Evolutionary conservation across 2,888 invertebrate species (phyloP).

Genomic region (Drosophila crucigera): DNA sequence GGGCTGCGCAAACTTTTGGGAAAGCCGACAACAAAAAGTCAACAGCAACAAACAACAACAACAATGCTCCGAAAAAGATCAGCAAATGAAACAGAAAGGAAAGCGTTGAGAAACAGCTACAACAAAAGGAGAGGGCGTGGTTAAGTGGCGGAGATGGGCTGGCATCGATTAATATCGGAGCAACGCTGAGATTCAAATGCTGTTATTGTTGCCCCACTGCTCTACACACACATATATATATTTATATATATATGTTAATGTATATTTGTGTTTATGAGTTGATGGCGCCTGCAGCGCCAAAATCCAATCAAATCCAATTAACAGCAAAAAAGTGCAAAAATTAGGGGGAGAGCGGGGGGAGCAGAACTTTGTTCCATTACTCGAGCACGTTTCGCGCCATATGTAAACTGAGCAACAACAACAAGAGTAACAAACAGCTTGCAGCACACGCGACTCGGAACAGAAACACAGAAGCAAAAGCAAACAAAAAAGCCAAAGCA

Average conservation of each 20-base stretch:
- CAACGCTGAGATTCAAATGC: constrained; percentile 38
- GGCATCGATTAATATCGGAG: constrained; percentile 50
- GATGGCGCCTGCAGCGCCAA: constrained; percentile 64
- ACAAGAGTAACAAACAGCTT: constrained; percentile 30
- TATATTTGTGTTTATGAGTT: constrained; percentile 53
- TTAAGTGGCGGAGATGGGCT: neutral
- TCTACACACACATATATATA: neutral
- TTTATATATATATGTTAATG: constrained; percentile 8
- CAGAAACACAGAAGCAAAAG: constrained; percentile 34
- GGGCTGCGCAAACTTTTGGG: constrained; percentile 35
- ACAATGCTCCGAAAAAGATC: constrained; percentile 63
- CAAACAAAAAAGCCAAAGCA: constrained; percentile 48
- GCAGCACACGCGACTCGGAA: constrained; percentile 61
- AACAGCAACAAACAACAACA: constrained; percentile 38
- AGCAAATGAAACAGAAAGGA: constrained; percentile 52
- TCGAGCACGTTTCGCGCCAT: constrained; percentile 64
- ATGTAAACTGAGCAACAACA: constrained; percentile 56
- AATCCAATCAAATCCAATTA: constrained; percentile 79
- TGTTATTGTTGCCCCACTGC: constrained; percentile 16
- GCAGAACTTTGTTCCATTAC: constrained; percentile 61
- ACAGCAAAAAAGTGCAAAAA: constrained; percentile 47
- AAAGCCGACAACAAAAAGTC: constrained; percentile 32
- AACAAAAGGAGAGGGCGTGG: constrained; percentile 36
- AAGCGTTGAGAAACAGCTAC: constrained; percentile 63
- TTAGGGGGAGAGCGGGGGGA: neutral